Percentiles rank a stretch among this genome's conserved stretches.
These are phyloP conservation scores for Drosophila anomalata DNA, from an alignment of 2,888 invertebrate species.

Conservation along the genomic window DNA sequence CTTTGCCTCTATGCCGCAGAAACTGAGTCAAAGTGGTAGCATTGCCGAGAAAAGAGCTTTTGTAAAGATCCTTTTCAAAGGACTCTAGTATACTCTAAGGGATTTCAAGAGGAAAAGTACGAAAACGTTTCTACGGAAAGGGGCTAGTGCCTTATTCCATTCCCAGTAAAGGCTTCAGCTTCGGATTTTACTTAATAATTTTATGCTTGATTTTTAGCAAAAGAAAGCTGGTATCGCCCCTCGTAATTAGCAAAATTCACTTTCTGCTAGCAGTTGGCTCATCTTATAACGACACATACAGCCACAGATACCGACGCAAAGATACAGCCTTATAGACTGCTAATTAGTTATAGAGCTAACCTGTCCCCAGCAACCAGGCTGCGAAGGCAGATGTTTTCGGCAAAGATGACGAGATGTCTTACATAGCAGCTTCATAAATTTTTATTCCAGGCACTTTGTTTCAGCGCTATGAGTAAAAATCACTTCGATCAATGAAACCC, in stretches of 20 bases:
- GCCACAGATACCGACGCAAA: background rate
- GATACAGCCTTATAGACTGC: slow-evolving; percentile 10
- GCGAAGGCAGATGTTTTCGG: slow-evolving; percentile 27
- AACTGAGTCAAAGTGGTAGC: background rate
- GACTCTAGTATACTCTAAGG: background rate
- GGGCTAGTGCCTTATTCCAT: too few relatives aligned
- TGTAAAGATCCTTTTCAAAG: background rate
- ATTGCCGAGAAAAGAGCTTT: background rate
- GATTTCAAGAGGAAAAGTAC: too few relatives aligned
- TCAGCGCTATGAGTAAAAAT: slow-evolving; percentile 36
- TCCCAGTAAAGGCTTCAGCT: too few relatives aligned
- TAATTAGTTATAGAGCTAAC: slow-evolving; percentile 40
- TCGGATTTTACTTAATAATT: background rate
- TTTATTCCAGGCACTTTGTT: slow-evolving; percentile 33
- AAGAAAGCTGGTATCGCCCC: slow-evolving; percentile 29
- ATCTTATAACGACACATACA: background rate
- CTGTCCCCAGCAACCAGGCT: slow-evolving; percentile 15
- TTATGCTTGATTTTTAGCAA: slow-evolving; percentile 22
- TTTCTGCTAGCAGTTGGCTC: slow-evolving; percentile 5
- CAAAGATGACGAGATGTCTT: slow-evolving; percentile 23
- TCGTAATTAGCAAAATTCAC: slow-evolving; percentile 20
- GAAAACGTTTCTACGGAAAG: too few relatives aligned
- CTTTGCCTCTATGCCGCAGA: background rate
- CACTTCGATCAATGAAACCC: slow-evolving; percentile 56
- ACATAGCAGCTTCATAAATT: slow-evolving; percentile 22